Base-by-base conservation (phyloP, 2,797 vertebrate genomes). In the Columba guinea region DNA sequence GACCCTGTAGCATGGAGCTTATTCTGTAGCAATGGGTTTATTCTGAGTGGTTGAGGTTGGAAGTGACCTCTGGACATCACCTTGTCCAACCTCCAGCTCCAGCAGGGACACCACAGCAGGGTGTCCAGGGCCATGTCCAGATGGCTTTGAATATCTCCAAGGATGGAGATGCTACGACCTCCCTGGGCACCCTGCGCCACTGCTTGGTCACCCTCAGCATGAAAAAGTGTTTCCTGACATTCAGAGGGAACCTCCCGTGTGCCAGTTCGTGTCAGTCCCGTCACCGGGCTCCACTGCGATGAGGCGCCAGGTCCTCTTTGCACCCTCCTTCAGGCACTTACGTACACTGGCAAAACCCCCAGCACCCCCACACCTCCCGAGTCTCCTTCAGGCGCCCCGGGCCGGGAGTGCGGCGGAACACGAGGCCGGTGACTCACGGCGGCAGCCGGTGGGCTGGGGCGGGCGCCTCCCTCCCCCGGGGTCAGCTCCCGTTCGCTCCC, bases 261-360 rank as follows among this genome's bases (percentile, higher is more conserved):
- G 34, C 4, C 51, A 7, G 39, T 4, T 7, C 1, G 79, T 14
- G 44, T 20, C 75, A 24, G 30, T 32, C 49, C 30, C 12, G 1
- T 35, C 65, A 10, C 44, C 5, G 71, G 16, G 3, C 12, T 0
- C 32, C 65, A 10, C 44, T 6, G 71, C 14, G 3, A 52, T 11
- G 8, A 21, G 32, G 32, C 35, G 26, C 46, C 1, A 32, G 28
- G 5, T 9, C 37, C 30, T 5, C 56, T 32, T 8, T 4, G n/a
- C 68, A 14, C n/a, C 53, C 48, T 52, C 74, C n/a, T 3, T 11
- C 81, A 6, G n/a, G 39, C 32, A 9, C 5, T 13, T 3, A 10
- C 6, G 7, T 1, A 4, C 15, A 2, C 1, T 0, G 23, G 1
- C 8, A 8, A 8, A n/a, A 39, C 4, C 9, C 4, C 19, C 41